A percentile compares a stretch with the other conserved stretches of the same genome.
phyloP scores from a whole-genome alignment of 2,113 vertebrate genomes.

The Oophaga pumilio region DNA sequence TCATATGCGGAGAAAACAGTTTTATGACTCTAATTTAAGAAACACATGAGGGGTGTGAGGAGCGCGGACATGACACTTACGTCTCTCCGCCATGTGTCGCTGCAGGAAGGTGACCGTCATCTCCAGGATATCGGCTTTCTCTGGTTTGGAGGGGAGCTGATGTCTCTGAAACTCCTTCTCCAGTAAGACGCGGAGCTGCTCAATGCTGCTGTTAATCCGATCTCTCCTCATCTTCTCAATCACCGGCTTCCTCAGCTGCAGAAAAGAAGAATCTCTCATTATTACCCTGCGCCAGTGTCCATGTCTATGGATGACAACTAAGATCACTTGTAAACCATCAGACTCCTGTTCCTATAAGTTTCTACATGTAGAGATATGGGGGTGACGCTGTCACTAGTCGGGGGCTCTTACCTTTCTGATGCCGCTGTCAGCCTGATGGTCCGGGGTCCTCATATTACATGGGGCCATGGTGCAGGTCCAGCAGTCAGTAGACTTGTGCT shows the following conservation, averaged over 20 bases:
- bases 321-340: no score
- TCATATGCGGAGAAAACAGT: no score
- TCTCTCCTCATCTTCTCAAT: conserved; percentile 83
- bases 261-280: not conserved
- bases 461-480: conserved; percentile 29
- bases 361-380: no score
- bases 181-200: conserved; percentile 76
- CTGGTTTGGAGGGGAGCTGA: conserved; percentile 78
- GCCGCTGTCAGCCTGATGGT: not conserved
- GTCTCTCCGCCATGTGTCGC: conserved; percentile 33
- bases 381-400: not conserved
- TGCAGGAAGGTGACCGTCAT: conserved; percentile 81
- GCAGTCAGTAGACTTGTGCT: not conserved
- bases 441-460: not conserved
- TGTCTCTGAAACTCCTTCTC: conserved; percentile 77
- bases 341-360: no score
- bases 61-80: conserved; percentile 57
- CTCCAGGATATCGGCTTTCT: conserved; percentile 82
- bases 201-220: conserved; percentile 82
- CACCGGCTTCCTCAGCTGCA: conserved; percentile 75
- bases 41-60: not conserved
- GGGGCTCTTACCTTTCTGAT: conserved; percentile 34
- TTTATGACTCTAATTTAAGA: no score
- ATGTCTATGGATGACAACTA: no score
- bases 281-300: no score